A percentile compares a stretch with the other conserved stretches of the same genome.
Conservation (phyloP, 2,113 vertebrate species). For the Ellobius talpinus region DNA sequence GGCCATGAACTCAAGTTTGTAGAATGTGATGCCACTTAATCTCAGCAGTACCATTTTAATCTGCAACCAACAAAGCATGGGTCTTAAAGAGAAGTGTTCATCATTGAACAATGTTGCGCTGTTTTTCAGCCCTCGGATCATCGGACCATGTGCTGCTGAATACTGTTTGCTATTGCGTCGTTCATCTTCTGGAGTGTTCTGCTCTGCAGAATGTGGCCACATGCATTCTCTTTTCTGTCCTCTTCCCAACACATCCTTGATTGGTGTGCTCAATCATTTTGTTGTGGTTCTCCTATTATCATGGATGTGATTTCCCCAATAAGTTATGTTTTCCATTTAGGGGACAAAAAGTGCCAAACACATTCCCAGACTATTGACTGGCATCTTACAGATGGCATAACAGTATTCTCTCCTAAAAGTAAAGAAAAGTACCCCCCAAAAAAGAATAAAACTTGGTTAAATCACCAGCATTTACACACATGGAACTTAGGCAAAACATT, state of each 20-base stretch:
- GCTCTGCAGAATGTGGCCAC: not conserved
- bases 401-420: not conserved
- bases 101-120: not conserved
- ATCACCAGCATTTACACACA: not conserved
- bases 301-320: conserved; percentile 4
- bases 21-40: conserved; percentile 55
- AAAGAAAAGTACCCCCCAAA: not conserved
- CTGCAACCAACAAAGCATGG: conserved; percentile 56
- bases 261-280: not conserved
- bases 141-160: not conserved
- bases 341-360: not conserved
- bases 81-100: conserved; percentile 34
- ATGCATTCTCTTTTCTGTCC: not conserved
- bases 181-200: not conserved
- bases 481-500: not conserved
- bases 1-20: conserved; percentile 47
- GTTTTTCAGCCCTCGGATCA: conserved; percentile 19
- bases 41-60: conserved; percentile 58
- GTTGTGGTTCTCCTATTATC: not conserved
- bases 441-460: conserved; percentile 21
- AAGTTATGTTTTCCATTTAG: not conserved
- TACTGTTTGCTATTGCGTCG: not conserved
- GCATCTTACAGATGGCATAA: not conserved
- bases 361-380: conserved; percentile 6
- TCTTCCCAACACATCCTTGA: not conserved